Percentiles rank a stretch among this genome's conserved stretches.
Conservation (phyloP, 2,113 vertebrate species). For the Oreotrochilus melanogaster region DNA sequence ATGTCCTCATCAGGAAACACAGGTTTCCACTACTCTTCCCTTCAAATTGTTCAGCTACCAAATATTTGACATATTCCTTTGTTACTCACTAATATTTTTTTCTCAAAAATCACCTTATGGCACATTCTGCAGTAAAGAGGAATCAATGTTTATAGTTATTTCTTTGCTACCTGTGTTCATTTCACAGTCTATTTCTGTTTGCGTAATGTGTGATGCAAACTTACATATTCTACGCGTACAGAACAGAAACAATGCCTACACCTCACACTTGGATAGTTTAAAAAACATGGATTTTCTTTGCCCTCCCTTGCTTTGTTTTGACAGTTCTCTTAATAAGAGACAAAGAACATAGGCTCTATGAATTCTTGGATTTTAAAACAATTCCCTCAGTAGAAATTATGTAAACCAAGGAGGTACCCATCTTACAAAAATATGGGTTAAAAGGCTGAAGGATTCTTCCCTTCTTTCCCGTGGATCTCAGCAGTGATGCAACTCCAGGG, state of each 20-base stretch:
- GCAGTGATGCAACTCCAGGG: not conserved
- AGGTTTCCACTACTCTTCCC: not conserved
- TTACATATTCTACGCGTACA: not conserved
- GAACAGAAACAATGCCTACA: not conserved
- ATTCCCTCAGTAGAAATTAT: not conserved
- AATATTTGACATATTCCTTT: not conserved
- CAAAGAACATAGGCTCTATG: not conserved
- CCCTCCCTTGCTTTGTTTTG: not conserved
- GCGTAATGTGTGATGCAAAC: not conserved
- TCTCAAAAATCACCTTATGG: not conserved
- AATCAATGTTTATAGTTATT: not conserved
- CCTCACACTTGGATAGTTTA: not conserved
- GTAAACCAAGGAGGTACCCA: not conserved
- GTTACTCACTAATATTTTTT: not conserved
- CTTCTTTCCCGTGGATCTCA: not conserved
- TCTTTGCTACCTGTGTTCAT: not conserved
- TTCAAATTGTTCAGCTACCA: not conserved
- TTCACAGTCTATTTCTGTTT: not conserved
- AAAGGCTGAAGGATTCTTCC: not conserved
- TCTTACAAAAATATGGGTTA: not conserved
- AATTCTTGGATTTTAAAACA: not conserved
- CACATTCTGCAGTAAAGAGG: not conserved
- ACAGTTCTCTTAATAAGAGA: not conserved
- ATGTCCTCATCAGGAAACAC: not conserved
- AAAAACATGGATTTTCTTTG: not conserved